These are phyloP conservation scores for Aleiodes leptofemur DNA, from an alignment of 2,888 invertebrate species.

Conservation along the genomic window DNA sequence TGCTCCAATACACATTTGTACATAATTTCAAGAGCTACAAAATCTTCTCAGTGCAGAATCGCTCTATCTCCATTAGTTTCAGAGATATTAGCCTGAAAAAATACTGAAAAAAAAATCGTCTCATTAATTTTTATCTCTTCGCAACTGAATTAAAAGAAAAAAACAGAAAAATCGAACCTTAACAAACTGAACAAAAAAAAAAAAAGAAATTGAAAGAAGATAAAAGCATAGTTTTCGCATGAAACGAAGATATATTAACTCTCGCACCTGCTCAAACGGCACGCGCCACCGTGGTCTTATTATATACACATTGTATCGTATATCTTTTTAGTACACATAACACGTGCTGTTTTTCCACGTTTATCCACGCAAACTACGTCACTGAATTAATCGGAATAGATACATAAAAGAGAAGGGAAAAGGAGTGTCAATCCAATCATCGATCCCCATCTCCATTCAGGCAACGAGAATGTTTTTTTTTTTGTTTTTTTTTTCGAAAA, in stretches of 20 bases:
- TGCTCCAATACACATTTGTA: too few relatives aligned
- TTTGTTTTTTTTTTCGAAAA: neutral
- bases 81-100: neutral
- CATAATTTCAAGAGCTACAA: too few relatives aligned
- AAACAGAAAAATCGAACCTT: neutral
- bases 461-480: neutral
- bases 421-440: constrained; percentile 36
- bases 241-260: constrained; percentile 31
- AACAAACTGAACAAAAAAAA: neutral
- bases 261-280: constrained; percentile 35
- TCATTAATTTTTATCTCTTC: too few relatives aligned
- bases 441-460: constrained; percentile 26
- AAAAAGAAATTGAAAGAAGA: neutral
- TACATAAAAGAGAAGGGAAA: constrained; percentile 16
- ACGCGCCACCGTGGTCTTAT: constrained; percentile 29
- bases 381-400: constrained; percentile 31
- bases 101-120: neutral
- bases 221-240: constrained; percentile 2
- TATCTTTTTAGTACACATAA: constrained; percentile 35
- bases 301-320: constrained; percentile 36
- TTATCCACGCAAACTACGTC: constrained; percentile 31
- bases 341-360: constrained; percentile 29
- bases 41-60: too few relatives aligned
- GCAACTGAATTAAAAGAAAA: too few relatives aligned
- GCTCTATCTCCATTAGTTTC: too few relatives aligned